Evolutionary conservation across 2,113 vertebrate genomes (phyloP), one percentile per base, ranked within the genome.

Genomic region (Neolamprologus sp.): DNA sequence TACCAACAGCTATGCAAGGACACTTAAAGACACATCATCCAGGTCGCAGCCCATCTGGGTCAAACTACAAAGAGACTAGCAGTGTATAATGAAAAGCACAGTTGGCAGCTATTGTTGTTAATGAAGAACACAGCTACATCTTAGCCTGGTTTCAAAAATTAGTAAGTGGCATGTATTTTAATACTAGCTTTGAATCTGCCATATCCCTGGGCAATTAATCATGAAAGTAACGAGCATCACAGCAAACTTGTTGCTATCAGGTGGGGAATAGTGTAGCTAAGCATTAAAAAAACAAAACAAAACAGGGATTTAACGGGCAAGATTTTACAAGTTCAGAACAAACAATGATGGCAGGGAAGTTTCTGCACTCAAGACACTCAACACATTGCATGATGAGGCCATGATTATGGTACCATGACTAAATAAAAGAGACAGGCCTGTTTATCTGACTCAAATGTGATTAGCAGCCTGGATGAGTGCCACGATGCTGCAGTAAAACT

Each of bases 31-130:
- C 84, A 79, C 60, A 94, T 94, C 93, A 94, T 90, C 80, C 53
- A 80, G 93, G 90, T 96, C 87, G 17, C 81, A 86, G 89, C 65
- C 47, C 87, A 96, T 93, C 88, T 95, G 85, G 94, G 94, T 91
- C 95, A 93, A 63, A 68, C 54, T 68, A 83, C 63, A 49, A 58
- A 37, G 83, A 81, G 45, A 75, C 78, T 71, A 81, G 78, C 85
- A 54, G 54, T 4, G 37, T 93, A 82, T 87, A 81, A 83, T 81
- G 79, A 88, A 91, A 85, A 82, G 12, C 30, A 47, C 17, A 35
- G 75, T 12, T 60, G 53, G 79, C 60, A 2, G 33, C 30, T 84
- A 79, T 54, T 49, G 58, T 75, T 81, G 84, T 68, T 47, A 75
- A 80, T 79, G 28, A 16, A 28, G 68, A 49, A 79, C 33, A 37